Percentiles rank a stretch among this genome's conserved stretches.
phyloP scores from a whole-genome alignment of 1,140 invertebrate genomes.

The Phortica variegata region DNA sequence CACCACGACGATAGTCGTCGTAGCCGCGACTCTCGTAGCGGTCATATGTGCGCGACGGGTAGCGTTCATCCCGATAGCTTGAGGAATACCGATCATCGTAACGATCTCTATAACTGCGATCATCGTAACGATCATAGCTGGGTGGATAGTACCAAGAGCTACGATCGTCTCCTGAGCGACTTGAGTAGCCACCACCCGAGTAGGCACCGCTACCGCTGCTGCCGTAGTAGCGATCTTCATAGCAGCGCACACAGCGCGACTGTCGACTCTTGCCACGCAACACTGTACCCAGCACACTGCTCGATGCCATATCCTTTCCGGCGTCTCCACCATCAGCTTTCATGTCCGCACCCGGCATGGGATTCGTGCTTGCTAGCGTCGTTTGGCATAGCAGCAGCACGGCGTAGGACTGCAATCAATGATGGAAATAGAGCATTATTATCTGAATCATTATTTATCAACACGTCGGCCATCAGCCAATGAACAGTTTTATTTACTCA shows the following conservation, averaged over 20 bases:
- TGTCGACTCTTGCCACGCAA: constrained; percentile 41
- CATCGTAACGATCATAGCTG: constrained; percentile 31
- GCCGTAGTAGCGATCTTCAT: constrained; percentile 44
- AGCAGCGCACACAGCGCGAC: constrained; percentile 49
- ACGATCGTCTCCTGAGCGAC: constrained; percentile 30
- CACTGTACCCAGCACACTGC: constrained; percentile 23
- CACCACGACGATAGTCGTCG: constrained; percentile 34
- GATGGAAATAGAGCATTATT: no score
- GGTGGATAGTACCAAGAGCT: constrained; percentile 40
- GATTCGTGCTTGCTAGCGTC: no score
- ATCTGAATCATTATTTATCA: no score
- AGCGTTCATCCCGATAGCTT: constrained; percentile 40
- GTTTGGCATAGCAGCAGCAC: no score
- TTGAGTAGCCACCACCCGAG: constrained; percentile 29
- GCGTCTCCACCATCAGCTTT: constrained; percentile 11
- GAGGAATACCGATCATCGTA: constrained; percentile 27
- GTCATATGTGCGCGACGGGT: constrained; percentile 39
- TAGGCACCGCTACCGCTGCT: constrained; percentile 22
- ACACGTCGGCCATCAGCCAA: no score
- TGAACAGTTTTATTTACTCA: no score
- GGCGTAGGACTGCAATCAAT: no score
- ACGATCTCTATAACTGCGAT: constrained; percentile 30
- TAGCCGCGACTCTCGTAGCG: constrained; percentile 55
- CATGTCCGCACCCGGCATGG: no score
- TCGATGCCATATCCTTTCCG: constrained; percentile 12